Evolutionary conservation across 2,888 invertebrate species (phyloP).

Genomic region (Odiellus spinosus): DNA sequence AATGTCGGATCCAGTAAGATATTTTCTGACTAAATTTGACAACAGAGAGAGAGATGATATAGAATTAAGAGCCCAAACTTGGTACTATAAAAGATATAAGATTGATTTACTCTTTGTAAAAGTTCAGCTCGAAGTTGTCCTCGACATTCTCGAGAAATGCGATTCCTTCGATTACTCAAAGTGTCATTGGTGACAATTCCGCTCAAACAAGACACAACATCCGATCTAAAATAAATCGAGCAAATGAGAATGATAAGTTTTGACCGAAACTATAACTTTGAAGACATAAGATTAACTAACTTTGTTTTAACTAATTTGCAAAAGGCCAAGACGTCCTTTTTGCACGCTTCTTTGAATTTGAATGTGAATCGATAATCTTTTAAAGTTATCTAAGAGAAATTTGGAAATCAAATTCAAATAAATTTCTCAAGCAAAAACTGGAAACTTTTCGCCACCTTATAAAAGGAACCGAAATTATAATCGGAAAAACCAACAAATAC

Average conservation of each 20-base stretch:
- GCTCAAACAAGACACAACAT: conserved; percentile 73
- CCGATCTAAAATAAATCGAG: conserved; percentile 29
- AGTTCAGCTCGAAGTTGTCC: conserved; percentile 80
- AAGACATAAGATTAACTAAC: no score
- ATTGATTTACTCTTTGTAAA: conserved; percentile 51
- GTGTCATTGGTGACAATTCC: conserved; percentile 80
- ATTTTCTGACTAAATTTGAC: conserved; percentile 55
- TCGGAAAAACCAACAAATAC: background rate
- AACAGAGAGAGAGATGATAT: background rate
- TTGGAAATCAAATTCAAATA: background rate
- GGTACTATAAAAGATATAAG: no score
- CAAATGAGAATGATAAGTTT: background rate
- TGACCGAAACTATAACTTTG: no score
- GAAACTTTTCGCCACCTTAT: conserved; percentile 2
- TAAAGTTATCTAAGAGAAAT: conserved; percentile 45
- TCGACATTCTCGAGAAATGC: conserved; percentile 71
- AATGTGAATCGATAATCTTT: conserved; percentile 86
- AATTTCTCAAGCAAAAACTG: conserved; percentile 4
- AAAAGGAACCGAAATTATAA: background rate
- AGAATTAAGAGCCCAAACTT: background rate
- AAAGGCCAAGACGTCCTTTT: conserved; percentile 40
- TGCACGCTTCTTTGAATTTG: conserved; percentile 85
- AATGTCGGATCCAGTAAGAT: conserved; percentile 58
- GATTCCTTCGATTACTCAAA: conserved; percentile 38
- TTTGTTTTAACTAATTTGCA: conserved; percentile 35